These are phyloP conservation scores for Polymixis flavicincta DNA, from an alignment of 2,888 invertebrate species.

Conservation along the genomic window DNA sequence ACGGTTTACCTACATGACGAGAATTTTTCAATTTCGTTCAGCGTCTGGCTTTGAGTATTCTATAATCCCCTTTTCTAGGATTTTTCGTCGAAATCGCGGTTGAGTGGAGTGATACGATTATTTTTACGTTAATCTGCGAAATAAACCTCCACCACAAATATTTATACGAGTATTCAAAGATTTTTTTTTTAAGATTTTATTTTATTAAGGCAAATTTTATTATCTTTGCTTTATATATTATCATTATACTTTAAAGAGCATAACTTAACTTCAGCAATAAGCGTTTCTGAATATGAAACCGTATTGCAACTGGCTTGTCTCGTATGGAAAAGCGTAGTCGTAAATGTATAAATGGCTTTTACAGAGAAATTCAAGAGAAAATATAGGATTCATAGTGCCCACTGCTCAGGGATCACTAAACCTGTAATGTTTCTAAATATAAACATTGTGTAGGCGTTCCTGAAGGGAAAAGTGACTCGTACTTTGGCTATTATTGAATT, in stretches of 20 bases:
- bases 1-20: conserved; percentile 9
- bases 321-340: neutral
- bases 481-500: conserved; percentile 54
- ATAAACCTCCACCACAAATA: conserved; percentile 22
- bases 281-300: neutral
- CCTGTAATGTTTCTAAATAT: conserved; percentile 46
- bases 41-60: conserved; percentile 35
- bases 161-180: too few species aligned
- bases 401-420: conserved; percentile 18
- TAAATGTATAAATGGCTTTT: neutral
- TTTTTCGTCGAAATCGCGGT: conserved; percentile 34
- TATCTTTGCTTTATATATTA: neutral
- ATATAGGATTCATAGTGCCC: neutral
- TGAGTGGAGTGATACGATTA: conserved; percentile 31
- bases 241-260: neutral
- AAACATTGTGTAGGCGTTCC: conserved; percentile 55
- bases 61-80: conserved; percentile 37
- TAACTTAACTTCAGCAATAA: neutral
- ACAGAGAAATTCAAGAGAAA: conserved; percentile 10
- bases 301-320: conserved; percentile 8
- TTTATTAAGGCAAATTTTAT: too few species aligned
- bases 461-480: conserved; percentile 31
- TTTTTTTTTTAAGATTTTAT: too few species aligned
- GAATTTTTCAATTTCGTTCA: conserved; percentile 50
- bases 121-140: conserved; percentile 31